Conservation (phyloP, 1,140 invertebrate genomes). For the Rhagoletis pomonella region DNA sequence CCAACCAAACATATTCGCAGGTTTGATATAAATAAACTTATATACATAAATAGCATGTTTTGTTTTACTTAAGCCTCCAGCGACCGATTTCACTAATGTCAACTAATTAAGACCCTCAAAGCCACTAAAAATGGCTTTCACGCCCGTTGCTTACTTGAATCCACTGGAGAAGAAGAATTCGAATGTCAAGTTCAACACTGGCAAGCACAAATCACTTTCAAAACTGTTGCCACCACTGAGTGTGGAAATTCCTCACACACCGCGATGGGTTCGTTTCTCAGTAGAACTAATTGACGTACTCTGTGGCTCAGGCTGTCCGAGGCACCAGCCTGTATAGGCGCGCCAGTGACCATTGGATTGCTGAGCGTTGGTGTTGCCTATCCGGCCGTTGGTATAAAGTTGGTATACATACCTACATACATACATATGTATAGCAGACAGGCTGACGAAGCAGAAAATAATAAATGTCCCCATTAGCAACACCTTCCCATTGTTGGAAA, state of each 20-base stretch:
- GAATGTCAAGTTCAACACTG: slow-evolving; percentile 32
- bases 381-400: neutral
- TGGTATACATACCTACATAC: no score
- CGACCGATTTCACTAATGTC: neutral
- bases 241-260: neutral
- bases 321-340: neutral
- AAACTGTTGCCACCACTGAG: neutral
- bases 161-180: neutral
- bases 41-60: neutral
- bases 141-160: neutral
- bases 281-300: neutral
- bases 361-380: neutral
- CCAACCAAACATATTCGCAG: neutral
- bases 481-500: slow-evolving; percentile 14
- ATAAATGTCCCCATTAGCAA: slow-evolving; percentile 42
- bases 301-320: neutral
- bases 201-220: slow-evolving; percentile 26
- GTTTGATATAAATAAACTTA: neutral
- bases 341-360: neutral
- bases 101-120: slow-evolving; percentile 5
- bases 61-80: neutral
- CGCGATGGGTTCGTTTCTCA: neutral
- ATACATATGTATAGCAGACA: neutral
- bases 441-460: slow-evolving; percentile 26
- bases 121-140: slow-evolving; percentile 20